Conservation (phyloP, 2,888 invertebrate genomes). For the Ormyrus thymus region DNA sequence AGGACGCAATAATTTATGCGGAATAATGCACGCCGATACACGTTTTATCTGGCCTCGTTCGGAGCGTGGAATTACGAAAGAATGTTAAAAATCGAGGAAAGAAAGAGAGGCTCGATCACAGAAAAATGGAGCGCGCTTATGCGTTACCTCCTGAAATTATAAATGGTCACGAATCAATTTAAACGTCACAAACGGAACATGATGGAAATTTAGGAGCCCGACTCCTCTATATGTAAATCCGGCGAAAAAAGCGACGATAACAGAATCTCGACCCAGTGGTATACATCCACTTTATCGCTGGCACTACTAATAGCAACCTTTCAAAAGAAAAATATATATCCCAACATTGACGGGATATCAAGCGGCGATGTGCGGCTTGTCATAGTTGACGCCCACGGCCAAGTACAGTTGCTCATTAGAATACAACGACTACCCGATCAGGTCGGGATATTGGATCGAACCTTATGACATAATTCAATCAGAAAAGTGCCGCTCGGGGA, state of each 20-base stretch:
- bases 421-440: constrained; percentile 36
- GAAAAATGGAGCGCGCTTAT: too few relatives aligned
- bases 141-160: background rate
- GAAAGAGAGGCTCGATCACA: too few relatives aligned
- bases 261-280: constrained; percentile 42
- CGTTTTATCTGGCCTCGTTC: too few relatives aligned
- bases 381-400: background rate
- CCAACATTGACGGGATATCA: background rate
- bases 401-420: constrained; percentile 41
- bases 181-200: constrained; percentile 9
- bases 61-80: too few relatives aligned
- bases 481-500: constrained; percentile 18
- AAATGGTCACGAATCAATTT: constrained; percentile 16
- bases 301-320: constrained; percentile 21
- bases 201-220: constrained; percentile 2
- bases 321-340: constrained; percentile 1
- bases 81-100: too few relatives aligned
- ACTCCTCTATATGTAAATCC: background rate
- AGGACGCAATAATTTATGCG: too few relatives aligned
- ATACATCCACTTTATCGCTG: constrained; percentile 21
- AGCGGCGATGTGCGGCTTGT: too few relatives aligned
- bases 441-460: constrained; percentile 15
- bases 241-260: constrained; percentile 23
- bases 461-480: constrained; percentile 47
- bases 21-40: too few relatives aligned